Evolutionary conservation across 2,113 vertebrate genomes (phyloP), one percentile per base, ranked within the genome.

Genomic region (Paramormyrops kingsleyae): DNA sequence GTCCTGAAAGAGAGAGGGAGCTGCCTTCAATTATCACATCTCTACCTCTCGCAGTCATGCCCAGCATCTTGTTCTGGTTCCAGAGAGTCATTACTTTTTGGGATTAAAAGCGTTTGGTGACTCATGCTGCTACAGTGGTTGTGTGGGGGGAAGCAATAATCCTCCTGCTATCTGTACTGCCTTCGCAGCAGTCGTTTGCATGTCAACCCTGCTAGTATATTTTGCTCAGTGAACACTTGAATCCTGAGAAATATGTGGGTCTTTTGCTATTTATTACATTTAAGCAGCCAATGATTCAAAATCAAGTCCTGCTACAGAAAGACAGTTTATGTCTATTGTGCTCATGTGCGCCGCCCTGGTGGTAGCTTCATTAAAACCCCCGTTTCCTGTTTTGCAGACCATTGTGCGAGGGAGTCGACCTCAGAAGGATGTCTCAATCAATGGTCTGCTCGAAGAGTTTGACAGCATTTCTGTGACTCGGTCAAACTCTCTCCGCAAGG

Each of bases 381-480:
- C 91, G 92, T 87, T 89, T 89, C 83, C 86, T 93, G 88, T 66
- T 94, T 93, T 90, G 46, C 93, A 99, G 99, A 99, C 98, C 86
- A 99, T 99, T 66, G 99, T 99, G 90, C 96, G 99, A 94, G 99
- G 99, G 84, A 98, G 97, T 95, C 96, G 97, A 89, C 97, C 98
- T 17, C 97, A 97, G 91, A 98, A 98, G 93, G 98, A 99, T 86
- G 95, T 97, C 46, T 98, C 98, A 91, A 99, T 99, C 95, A 99
- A 99, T 0, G 99, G 99, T 88, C 96, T 99, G 66, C 96, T 99
- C 31, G 98, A 99, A 94, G 98, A 99, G 92, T 99, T 99, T 0
- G 98, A 99, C 96, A 99, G 97, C 92, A 99, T 99, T 94, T 99
- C 99, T 0, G 99, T 99, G 91, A 99, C 99, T 0, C 97, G 98